A percentile compares a stretch with the other conserved stretches of the same genome.
These are phyloP conservation scores for Zapornia atra DNA, from an alignment of 2,113 vertebrate genomes.

Conservation along the genomic window DNA sequence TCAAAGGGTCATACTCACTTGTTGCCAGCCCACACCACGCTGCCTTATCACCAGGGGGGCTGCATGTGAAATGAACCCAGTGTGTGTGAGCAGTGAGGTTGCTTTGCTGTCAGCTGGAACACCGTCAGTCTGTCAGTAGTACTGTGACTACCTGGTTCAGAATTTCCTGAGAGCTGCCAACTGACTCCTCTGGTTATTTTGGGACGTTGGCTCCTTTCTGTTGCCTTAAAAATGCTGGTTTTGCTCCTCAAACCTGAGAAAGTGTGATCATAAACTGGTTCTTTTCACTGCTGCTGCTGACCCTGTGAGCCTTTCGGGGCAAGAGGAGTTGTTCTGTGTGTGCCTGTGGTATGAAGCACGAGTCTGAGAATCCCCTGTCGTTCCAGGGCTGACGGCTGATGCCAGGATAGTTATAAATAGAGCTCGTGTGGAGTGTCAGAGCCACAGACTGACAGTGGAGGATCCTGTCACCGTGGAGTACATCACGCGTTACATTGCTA, in stretches of 20 bases:
- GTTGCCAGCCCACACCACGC: background rate
- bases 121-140: background rate
- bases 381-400: conserved; percentile 85
- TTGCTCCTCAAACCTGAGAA: background rate
- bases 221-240: background rate
- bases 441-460: conserved; percentile 88
- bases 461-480: conserved; percentile 89
- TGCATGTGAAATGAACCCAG: background rate
- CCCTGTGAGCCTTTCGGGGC: background rate
- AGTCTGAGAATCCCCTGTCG: accelerated
- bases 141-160: background rate
- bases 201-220: background rate
- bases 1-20: background rate
- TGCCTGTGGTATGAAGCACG: accelerated
- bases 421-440: conserved; percentile 88
- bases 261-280: background rate
- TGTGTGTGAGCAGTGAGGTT: background rate
- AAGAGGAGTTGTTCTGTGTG: background rate
- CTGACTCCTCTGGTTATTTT: background rate
- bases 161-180: background rate
- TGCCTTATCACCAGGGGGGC: background rate
- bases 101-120: background rate
- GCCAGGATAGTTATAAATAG: conserved; percentile 88
- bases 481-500: conserved; percentile 88
- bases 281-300: background rate